Percentiles rank a stretch among this genome's conserved stretches.
These are phyloP conservation scores for Mastigias papua DNA, from an alignment of 30 jellyfish, hydroid and myxozoan species.

Conservation along the genomic window DNA sequence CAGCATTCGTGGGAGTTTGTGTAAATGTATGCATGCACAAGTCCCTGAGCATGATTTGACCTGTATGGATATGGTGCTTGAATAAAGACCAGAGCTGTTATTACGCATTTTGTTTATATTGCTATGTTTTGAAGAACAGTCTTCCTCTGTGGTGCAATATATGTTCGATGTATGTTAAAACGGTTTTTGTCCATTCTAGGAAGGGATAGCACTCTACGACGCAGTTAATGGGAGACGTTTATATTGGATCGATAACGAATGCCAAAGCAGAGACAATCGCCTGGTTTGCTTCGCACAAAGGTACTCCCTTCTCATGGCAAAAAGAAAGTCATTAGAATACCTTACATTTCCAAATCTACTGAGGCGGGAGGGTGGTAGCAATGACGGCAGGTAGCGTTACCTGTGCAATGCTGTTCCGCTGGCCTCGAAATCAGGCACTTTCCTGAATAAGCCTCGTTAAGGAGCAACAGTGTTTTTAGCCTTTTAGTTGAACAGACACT, in stretches of 20 bases:
- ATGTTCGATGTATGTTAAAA: background rate
- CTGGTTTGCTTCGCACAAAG: constrained; percentile 2
- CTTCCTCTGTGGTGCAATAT: background rate
- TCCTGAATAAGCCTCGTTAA: too few species aligned
- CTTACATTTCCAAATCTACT: constrained; percentile 20
- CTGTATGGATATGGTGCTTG: too few species aligned
- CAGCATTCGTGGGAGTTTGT: too few species aligned
- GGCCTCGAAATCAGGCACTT: too few species aligned
- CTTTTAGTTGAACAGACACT: too few species aligned
- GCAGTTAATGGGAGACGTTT: constrained; percentile 1
- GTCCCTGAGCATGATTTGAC: too few species aligned
- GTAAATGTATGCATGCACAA: too few species aligned
- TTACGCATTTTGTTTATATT: too few species aligned
- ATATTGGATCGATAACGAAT: background rate
- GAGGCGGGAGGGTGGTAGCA: background rate
- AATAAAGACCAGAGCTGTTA: too few species aligned
- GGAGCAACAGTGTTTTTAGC: too few species aligned
- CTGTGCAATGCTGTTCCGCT: background rate
- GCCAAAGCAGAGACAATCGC: background rate
- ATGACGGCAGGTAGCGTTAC: background rate
- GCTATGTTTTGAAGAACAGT: background rate
- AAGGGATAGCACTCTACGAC: constrained; percentile 7
- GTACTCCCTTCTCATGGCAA: constrained; percentile 40
- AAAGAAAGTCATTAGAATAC: constrained; percentile 3
- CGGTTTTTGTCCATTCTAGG: constrained; percentile 8